Base-by-base conservation (phyloP, 2,888 invertebrate species). In the Sminthurides aquaticus region DNA sequence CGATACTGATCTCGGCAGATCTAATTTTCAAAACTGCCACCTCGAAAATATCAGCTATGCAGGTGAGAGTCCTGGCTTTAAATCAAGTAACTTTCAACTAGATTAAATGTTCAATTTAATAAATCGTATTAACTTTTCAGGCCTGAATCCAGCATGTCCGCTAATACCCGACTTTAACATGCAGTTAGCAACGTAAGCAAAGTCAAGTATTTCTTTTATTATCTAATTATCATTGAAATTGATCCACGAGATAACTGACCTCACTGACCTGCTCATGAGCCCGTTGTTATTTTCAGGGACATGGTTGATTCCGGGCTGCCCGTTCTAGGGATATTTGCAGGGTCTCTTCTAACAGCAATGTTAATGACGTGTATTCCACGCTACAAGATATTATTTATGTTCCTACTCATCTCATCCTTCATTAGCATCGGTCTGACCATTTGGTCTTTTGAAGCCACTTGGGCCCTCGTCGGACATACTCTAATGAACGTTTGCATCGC, bases 141-240 rank as follows among this genome's bases (percentile, higher is more conserved):
- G 73, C 3, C 59, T 72, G 8, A 69, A 74, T 62, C 72, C 72
- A 8, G 65, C 66, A 15, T 74, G 73, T 61, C 73, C 67, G 49
- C 63, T 74, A 18, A 74, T 74, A 59, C 73, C 73, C 1, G 73
- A 74, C 57, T 74, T 74, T 60, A 72, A 68, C 62, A 74, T 72
- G 73, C 67, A 74, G 27, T 64, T 74, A 26, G 65, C 69, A 34
- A 71, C 69, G 62, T 62, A 57, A 15, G 18, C 2, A 22, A 11
- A 8, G 24, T 8, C 3, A 24, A n/a, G n/a, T n/a, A n/a, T n/a
- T n/a, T n/a, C n/a, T n/a, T n/a, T n/a, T n/a, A n/a, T n/a, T n/a
- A n/a, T n/a, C n/a, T n/a, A n/a, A n/a, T n/a, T n/a, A n/a, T n/a
- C n/a, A n/a, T n/a, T n/a, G n/a, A n/a, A n/a, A n/a, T n/a, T n/a